Evolutionary conservation across 2,113 vertebrate genomes (phyloP), one percentile per base, ranked within the genome.

Genomic region (Melanerpes aurifrons): DNA sequence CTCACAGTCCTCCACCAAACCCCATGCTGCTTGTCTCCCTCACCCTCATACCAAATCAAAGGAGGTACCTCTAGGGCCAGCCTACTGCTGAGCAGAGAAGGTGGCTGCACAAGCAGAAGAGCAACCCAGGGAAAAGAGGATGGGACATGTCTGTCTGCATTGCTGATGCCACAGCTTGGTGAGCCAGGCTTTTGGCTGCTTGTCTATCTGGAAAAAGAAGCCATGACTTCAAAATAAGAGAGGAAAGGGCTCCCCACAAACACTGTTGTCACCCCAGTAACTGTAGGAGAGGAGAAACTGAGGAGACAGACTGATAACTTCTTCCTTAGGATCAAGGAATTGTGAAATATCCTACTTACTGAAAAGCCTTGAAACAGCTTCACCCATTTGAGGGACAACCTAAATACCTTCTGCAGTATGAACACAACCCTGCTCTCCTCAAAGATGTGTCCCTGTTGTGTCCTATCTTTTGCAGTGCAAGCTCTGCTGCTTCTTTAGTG

Each of bases 351-450:
- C 57, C 83, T 63, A 80, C 25, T 15, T 66, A 9, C 53, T n/a
- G 16, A 69, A 70, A 87, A 87, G 32, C 25, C 53, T 25, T 62
- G 28, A 90, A 75, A 7, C 9, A 53, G 6, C 17, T 54, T 75
- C 17, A 71, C 7, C 19, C 9, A 21, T 40, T 32, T 19, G 25
- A 18, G 14, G 37, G 58, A 75, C 19, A 64, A 6, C 12, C 12
- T 4, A 31, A 16, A 15, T 67, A 32, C 66, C 53, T 0, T 2
- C 14, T 29, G 29, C 0, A 1, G 6, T 28, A 26, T 0, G 2
- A 74, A 19, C 35, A 24, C 1, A 59, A 35, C 50, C 22, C 32
- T 28, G 10, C 50, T 76, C 14, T 69, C 45, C 43, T 68, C 59
- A 59, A 32, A 48, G 12, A 67, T 2, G 9, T 53, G 19, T 9